Conservation (phyloP, 2,888 invertebrate species). For the Hyposoter dolosus region DNA sequence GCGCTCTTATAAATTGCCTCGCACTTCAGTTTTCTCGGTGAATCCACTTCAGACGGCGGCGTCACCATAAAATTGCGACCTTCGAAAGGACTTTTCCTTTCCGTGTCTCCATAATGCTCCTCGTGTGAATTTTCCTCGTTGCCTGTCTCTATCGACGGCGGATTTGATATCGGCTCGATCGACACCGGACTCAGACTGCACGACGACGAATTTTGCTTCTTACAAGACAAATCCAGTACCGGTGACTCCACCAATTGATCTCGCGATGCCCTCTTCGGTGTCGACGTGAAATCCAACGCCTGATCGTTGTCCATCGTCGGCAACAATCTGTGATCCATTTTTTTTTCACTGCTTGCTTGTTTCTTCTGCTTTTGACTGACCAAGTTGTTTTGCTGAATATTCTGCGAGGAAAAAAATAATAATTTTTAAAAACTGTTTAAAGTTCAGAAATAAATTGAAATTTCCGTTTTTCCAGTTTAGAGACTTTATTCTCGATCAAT, state of each 20-base stretch:
- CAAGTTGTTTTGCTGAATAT: slow-evolving; percentile 9
- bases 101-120: background rate
- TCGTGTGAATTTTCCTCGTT: slow-evolving; percentile 29
- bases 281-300: slow-evolving; percentile 71
- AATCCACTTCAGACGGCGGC: slow-evolving; percentile 79
- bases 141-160: slow-evolving; percentile 53
- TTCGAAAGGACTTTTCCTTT: slow-evolving; percentile 74
- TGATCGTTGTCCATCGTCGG: slow-evolving; percentile 54
- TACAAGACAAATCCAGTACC: slow-evolving; percentile 79
- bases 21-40: slow-evolving; percentile 74
- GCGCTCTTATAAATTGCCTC: slow-evolving; percentile 70
- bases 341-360: background rate
- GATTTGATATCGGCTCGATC: slow-evolving; percentile 56
- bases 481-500: background rate
- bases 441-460: background rate
- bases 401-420: slow-evolving; percentile 27
- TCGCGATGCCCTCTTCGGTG: slow-evolving; percentile 12
- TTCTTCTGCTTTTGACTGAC: background rate
- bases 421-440: background rate
- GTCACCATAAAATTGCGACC: slow-evolving; percentile 77
- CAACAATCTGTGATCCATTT: slow-evolving; percentile 63
- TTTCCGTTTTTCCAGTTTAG: too few relatives aligned
- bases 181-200: slow-evolving; percentile 66
- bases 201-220: slow-evolving; percentile 68
- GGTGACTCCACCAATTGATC: slow-evolving; percentile 68